Evolutionary conservation across 1,140 invertebrate species (phyloP), one percentile per base, ranked within the genome.

Genomic region (Meloidogyne hapla): DNA sequence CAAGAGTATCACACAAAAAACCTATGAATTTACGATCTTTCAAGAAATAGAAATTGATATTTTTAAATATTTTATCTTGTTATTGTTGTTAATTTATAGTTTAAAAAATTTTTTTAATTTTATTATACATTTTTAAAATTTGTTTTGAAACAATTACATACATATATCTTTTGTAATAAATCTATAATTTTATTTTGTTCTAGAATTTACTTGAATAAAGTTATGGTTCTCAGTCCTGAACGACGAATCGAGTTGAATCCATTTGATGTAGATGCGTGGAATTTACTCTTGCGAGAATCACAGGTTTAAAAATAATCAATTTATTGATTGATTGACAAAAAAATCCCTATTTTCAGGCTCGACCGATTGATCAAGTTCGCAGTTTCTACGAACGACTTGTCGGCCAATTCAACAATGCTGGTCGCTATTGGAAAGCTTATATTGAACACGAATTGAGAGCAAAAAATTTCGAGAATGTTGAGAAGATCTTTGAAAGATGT

Each of bases 391-490:
- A 99, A 89, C 93, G 93, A 83, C 89, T 99, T 1, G 93, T 99
- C 1, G 88, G 90, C 18, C 93, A 94, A 21, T 99, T 98, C 87
- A 94, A 95, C 8, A 96, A 94, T 45, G 93, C 94, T 62, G 96
- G 95, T 1, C 91, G 94, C 77, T 99, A 95, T 88, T 99, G 96
- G 96, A 98, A 97, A 89, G 93, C 96, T 80, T 99, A 97, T 89
- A 98, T 99, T 84, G 96, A 99, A 89, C 95, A 98, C 90, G 96
- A 99, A 79, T 62, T 96, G 92, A 95, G 94, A 88, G 92, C 92
- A 79, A 91, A 94, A 88, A 94, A 94, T 90, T 98, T 93, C 91
- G 96, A 98, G 88, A 93, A 92, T 89, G 96, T 98, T 40, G 96
- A 98, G 92, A 77, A 66, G 21, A 23, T 75, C n/a, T 75, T 75